phyloP scores from a whole-genome alignment of 2,888 invertebrate species.

The Tipula lateralis region DNA sequence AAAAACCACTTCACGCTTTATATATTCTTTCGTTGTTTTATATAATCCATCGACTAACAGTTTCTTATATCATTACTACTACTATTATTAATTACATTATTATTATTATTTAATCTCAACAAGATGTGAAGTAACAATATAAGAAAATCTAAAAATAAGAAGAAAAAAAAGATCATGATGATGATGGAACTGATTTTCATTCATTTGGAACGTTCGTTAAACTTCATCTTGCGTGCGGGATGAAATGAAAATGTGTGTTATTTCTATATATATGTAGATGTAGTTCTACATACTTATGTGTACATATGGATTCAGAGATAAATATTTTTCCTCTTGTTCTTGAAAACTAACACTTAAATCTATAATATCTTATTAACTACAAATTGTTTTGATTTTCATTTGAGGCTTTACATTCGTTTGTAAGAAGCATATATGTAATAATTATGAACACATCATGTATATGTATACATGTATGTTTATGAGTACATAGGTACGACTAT shows the following conservation, averaged over 20 bases:
- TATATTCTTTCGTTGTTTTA: background rate
- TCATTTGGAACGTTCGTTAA: conserved; percentile 27
- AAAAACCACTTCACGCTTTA: background rate
- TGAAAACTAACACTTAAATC: background rate
- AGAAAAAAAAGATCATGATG: background rate
- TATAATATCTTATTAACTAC: background rate
- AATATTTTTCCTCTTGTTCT: background rate
- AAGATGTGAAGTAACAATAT: background rate
- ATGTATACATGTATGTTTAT: background rate
- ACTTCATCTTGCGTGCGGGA: background rate
- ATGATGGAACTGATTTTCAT: conserved; percentile 12
- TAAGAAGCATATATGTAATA: background rate
- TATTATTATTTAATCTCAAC: conserved; percentile 11
- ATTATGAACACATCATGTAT: background rate
- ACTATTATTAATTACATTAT: background rate
- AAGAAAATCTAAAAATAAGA: conserved; percentile 13
- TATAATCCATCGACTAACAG: background rate
- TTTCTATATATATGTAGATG: background rate
- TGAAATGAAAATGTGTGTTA: background rate
- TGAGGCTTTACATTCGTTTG: background rate
- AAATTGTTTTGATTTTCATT: background rate
- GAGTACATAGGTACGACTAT: background rate
- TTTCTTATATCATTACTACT: background rate
- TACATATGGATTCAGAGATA: background rate
- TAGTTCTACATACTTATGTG: background rate